Base-by-base conservation (phyloP, 2,888 invertebrate genomes). In the Ectemnius continuus region DNA sequence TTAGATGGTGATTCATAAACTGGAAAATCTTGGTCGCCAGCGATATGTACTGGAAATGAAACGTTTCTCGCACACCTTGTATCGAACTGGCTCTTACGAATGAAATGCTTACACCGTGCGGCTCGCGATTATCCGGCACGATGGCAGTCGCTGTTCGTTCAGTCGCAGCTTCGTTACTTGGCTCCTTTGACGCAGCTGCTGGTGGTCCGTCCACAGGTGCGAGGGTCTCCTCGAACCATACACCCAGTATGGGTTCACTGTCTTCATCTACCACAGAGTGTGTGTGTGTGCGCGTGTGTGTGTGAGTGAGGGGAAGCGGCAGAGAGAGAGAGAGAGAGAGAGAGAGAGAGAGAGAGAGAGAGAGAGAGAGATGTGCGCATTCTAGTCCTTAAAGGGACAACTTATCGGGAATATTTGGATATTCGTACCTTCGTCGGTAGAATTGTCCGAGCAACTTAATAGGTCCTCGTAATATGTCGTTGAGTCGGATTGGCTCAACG, bases 401-500 rank as follows among this genome's bases (percentile, higher is more conserved):
- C 2, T 23, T 23, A 64, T 60, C 64, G 56, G 46, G 28, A 73
- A 86, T 52, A 52, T 36, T 8, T 6, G 4, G 1, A 67, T n/a
- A 56, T 8, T 6, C n/a, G 90, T 92, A 94, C 97, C 97, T 91
- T 97, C 97, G 88, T 97, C 97, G 57, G 95, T 96, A 72, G 96
- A 96, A 64, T 97, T 97, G 88, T 97, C 97, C 0, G 97, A 97
- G 90, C 97, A 97, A 86, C 97, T 96, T 70, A 96, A 94, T 91
- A 98, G 96, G 91, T 98, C 98, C 91, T 98, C 98, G 91, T 97
- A 98, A 92, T 97, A 98, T n/a, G 97, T 98, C 61, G 97, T 97
- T 11, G 97, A 97, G 91, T 98, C 98, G 4, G 97, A 97, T 80
- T 95, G 95, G 89, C 95, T 95, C 74, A 95, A 94, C 61, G 96